phyloP scores from a whole-genome alignment of 2,888 invertebrate genomes.

The Eristalis arbustorum region DNA sequence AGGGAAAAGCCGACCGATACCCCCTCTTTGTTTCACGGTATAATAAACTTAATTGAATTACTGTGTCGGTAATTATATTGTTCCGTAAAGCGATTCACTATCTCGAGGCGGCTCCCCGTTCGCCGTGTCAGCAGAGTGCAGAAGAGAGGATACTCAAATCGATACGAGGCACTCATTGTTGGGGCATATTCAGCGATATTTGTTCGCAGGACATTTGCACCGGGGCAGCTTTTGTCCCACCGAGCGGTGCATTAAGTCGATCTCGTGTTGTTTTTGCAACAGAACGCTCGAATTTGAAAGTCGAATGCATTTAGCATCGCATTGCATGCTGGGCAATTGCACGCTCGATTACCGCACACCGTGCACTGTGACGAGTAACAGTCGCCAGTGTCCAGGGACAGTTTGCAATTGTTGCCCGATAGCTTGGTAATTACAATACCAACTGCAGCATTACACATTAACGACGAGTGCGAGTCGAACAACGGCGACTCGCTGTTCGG shows the following conservation, averaged over 20 bases:
- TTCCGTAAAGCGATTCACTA: constrained; percentile 19
- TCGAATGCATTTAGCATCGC: constrained; percentile 37
- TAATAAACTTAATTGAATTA: constrained; percentile 51
- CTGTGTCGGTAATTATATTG: constrained; percentile 43
- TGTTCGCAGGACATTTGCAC: background rate
- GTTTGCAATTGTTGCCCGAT: background rate
- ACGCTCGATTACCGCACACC: constrained; percentile 48
- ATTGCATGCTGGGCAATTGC: constrained; percentile 46
- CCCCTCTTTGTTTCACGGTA: constrained; percentile 18
- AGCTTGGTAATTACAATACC: constrained; percentile 21
- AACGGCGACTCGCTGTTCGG: background rate
- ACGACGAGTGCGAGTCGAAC: background rate
- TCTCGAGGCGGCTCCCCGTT: background rate
- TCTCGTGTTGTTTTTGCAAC: constrained; percentile 8
- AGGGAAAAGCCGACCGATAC: background rate
- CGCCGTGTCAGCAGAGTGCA: background rate
- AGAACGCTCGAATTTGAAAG: constrained; percentile 19
- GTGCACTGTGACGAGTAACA: constrained; percentile 23
- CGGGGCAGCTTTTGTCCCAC: background rate
- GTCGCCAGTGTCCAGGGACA: background rate
- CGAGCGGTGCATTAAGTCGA: background rate
- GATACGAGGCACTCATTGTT: constrained; percentile 21
- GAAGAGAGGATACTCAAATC: constrained; percentile 19
- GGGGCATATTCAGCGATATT: constrained; percentile 23
- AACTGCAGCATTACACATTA: constrained; percentile 11